phyloP scores from a whole-genome alignment of 1,140 invertebrate species.

The Gryon sp. region DNA sequence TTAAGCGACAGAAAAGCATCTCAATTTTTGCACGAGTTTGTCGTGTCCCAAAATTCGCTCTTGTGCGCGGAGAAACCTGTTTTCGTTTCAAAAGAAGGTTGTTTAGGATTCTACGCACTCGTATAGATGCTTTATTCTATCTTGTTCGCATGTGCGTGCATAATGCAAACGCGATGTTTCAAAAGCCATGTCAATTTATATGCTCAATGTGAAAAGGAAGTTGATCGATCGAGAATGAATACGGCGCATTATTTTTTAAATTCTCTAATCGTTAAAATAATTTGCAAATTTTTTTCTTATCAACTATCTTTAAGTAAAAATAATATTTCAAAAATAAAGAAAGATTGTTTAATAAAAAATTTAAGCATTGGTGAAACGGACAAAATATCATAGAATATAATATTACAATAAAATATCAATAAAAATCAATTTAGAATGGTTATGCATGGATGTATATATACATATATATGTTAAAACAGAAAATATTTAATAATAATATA shows the following conservation, averaged over 20 bases:
- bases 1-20: slow-evolving; percentile 11
- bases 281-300: no score
- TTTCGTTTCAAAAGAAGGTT: slow-evolving; percentile 61
- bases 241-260: slow-evolving; percentile 51
- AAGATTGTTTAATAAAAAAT: no score
- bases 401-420: no score
- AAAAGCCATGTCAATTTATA: slow-evolving; percentile 56
- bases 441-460: no score
- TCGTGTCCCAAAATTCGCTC: slow-evolving; percentile 53
- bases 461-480: no score
- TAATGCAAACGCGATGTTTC: slow-evolving; percentile 60
- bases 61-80: slow-evolving; percentile 59
- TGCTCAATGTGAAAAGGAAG: slow-evolving; percentile 58
- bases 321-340: no score
- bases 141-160: slow-evolving; percentile 58
- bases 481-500: no score
- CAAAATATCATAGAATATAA: no score
- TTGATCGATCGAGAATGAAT: slow-evolving; percentile 52
- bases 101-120: slow-evolving; percentile 62
- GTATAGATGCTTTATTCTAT: slow-evolving; percentile 59
- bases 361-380: no score
- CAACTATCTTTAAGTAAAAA: no score
- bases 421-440: no score
- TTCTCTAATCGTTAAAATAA: slow-evolving; percentile 45
- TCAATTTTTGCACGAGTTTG: slow-evolving; percentile 43